Evolutionary conservation across 2,797 vertebrate species (phyloP).

Genomic region (Nasua narica): DNA sequence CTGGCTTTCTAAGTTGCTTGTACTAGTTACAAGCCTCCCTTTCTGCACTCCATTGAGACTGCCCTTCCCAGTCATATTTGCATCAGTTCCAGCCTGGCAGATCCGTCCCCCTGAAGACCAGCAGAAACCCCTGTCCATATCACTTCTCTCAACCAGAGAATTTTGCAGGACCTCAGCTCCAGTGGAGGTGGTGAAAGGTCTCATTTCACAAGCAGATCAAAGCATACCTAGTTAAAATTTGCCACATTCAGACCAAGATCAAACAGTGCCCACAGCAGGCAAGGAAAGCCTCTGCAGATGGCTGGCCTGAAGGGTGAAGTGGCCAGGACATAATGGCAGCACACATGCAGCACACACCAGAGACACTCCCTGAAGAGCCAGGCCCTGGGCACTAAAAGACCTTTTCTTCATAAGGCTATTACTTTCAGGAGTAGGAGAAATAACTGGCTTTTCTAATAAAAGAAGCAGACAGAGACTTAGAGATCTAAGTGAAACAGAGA

Average conservation of each 20-base stretch:
- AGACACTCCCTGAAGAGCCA: neutral
- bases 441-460: neutral
- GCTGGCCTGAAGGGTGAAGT: neutral
- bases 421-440: neutral
- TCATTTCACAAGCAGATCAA: neutral
- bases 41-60: neutral
- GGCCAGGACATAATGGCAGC: neutral
- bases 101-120: neutral
- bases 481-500: neutral
- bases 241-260: neutral
- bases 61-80: neutral
- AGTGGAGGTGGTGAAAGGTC: neutral
- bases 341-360: neutral
- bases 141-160: neutral
- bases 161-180: neutral
- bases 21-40: neutral
- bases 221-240: neutral
- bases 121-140: neutral
- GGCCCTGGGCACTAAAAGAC: neutral
- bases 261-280: neutral
- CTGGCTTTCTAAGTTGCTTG: neutral
- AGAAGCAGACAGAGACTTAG: neutral
- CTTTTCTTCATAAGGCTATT: neutral
- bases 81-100: neutral
- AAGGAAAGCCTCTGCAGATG: neutral